Base-by-base conservation (phyloP, 2,888 invertebrate species). In the Lasius platythorax region DNA sequence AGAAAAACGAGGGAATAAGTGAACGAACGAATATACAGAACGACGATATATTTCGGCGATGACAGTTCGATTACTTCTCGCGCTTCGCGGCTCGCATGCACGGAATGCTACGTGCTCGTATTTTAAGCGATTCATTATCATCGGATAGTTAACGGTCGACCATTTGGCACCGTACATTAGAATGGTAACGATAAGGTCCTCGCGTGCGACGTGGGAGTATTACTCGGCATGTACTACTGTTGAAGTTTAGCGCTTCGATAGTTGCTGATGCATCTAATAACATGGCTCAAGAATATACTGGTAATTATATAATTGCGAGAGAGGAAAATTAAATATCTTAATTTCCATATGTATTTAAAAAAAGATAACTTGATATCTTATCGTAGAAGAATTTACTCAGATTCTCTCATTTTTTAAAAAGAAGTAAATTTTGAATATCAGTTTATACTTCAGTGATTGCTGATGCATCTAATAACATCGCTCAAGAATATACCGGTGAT, bases 41-140 rank as follows among this genome's bases (percentile, higher is more conserved):
- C 50, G 72, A 88, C 81, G 74, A 86, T 88, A 76, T 84, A 84
- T 85, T 88, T 87, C 72, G 56, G 66, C 50, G 87, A 79, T 67
- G 88, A 88, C 88, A 84, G 79, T 87, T 88, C 84, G 87, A 88
- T 88, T 87, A 88, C 79, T 87, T 70, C n/a, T 70, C 50, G n/a
- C 75, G 12, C 40, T 40, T 68, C 67, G 68, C 61, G 64, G 33
- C 33, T 82, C 81, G 78, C 53, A 33, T 70, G 70, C n/a, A 37
- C 61, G 28, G 18, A 37, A 28, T 23, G 5, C 18, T 50, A 46
- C 50, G 61, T 28, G 73, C 79, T 37, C 50, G 79, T 81, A 81
- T 73, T 81, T 81, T 63, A 61, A 81, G 61, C 28, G 12, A 37
- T 73, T 81, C 73, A 81, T 81, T 81, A 81, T 81, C 79, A 81